Evolutionary conservation across 2,888 invertebrate species (phyloP), one percentile per base, ranked within the genome.

Genomic region (Heliconius aoede): DNA sequence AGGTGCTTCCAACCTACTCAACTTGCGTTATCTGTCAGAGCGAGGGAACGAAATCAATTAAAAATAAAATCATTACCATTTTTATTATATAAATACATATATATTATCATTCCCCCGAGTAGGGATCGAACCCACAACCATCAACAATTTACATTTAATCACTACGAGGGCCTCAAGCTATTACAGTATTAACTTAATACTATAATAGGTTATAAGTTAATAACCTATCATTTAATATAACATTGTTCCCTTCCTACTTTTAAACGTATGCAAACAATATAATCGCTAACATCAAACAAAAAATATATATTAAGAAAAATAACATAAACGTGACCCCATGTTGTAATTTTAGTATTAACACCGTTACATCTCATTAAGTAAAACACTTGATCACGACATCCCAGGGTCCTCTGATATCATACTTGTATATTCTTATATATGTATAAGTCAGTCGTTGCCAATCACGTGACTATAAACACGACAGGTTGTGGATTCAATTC

Each of bases 331-430:
- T 76, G 75, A 76, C 58, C 58, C 55, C 4, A 5, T 28, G 7
- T 60, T 36, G 28, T 58, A 64, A 76, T 64, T 72, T 65, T 55
- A 64, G 51, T 71, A 58, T 62, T 46, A 62, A 30, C 46, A 60
- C 30, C 51, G 21, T 40, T 61, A 61, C 24, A 18, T 30, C 67
- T 69, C 24, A 61, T 74, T 69, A 69, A 32, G 9, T 51, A 28
- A 51, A 69, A 13, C 24, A 7, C 62, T 62, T 65, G 28, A 67
- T 28, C 69, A 74, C 74, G 74, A 69, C 28, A 3, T 28, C 24
- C 40, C 61, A 69, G 69, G 51, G 51, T 51, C 51, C 61, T 74
- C 61, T 74, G 68, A 74, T 58, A 51, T 74, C 69, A 61, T 46
- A 21, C 58, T 15, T 11, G 2, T 60, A 55, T n/a, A 55, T 46